phyloP scores from a whole-genome alignment of 92 coral and sea anemone species.

The Galaxea fascicularis region DNA sequence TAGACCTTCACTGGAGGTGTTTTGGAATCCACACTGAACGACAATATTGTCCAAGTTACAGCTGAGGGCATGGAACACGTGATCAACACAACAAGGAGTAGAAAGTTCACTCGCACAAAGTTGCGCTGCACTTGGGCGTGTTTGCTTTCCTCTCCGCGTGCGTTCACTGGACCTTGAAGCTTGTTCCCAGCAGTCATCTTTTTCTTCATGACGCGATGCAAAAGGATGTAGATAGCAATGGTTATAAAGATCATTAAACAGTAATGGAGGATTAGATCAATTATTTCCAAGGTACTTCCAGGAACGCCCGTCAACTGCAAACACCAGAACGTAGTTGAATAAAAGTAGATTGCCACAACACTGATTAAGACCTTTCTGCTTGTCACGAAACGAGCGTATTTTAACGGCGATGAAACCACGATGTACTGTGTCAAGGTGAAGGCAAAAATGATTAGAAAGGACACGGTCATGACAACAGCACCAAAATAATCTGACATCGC shows the following conservation, averaged over 20 bases:
- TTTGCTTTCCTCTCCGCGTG: not conserved
- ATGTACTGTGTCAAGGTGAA: conserved; percentile 44
- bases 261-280: conserved; percentile 33
- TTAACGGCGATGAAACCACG: conserved; percentile 50
- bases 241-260: not conserved
- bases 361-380: conserved; percentile 14
- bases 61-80: conserved; percentile 40
- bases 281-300: not conserved
- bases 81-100: conserved; percentile 13
- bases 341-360: conserved; percentile 17
- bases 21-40: not conserved
- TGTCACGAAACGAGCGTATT: conserved; percentile 48
- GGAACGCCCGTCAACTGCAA: not conserved
- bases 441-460: conserved; percentile 41
- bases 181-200: conserved; percentile 24
- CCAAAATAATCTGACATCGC: not conserved
- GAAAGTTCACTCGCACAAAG: conserved; percentile 31
- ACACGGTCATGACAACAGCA: conserved; percentile 9
- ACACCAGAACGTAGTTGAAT: conserved; percentile 2
- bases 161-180: conserved; percentile 13
- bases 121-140: conserved; percentile 18
- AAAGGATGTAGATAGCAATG: conserved; percentile 22
- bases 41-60: not conserved
- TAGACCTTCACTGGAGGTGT: not conserved
- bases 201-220: conserved; percentile 29